Base-by-base conservation (phyloP, 2,113 vertebrate genomes). In the Muntiacus reevesi region DNA sequence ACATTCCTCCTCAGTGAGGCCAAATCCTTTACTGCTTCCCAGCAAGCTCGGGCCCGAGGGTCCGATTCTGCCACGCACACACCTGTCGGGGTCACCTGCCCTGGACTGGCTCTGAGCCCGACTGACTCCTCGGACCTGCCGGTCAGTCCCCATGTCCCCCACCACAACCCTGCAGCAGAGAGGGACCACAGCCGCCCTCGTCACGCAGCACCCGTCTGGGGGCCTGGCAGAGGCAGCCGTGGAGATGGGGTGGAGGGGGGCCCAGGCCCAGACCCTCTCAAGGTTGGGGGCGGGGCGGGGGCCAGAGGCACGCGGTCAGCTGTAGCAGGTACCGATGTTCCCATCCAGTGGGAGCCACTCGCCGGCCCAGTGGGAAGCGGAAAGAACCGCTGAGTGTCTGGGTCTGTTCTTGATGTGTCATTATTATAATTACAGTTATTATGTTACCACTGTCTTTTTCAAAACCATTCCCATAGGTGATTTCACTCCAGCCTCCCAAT, bases 361-460 rank as follows among this genome's bases (percentile, higher is more conserved):
- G 52, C 45, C 60, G 84, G 91, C 86, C 45, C n/a, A 64, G 86
- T 55, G 88, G 67, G 89, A 84, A 67, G 52, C 14, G 54, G 88
- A 74, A 57, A 94, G 85, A 79, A 92, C 82, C 43, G 33, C 79
- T 1, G 12, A 86, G 94, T 27, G 81, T 92, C 87, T 94, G 50
- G 50, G 36, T 79, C 84, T 45, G n/a, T 30, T 79, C 93, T 12
- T 8, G 6, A 54, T 14, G 81, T 67, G 91, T 60, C 91, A 83
- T 95, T 90, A 60, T 71, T 59, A 40, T 78, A 82, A 96, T 90
- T 40, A 92, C 93, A 85, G 81, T 96, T 94, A 87, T 93, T 91
- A 88, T 62, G 90, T 81, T 57, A 90, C 89, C 60, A 36, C 92
- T 54, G 91, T 96, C 97, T 96, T 93, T 83, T 86, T 62, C 92